phyloP scores from a whole-genome alignment of 1,140 invertebrate species.

The Magallana gigas region DNA sequence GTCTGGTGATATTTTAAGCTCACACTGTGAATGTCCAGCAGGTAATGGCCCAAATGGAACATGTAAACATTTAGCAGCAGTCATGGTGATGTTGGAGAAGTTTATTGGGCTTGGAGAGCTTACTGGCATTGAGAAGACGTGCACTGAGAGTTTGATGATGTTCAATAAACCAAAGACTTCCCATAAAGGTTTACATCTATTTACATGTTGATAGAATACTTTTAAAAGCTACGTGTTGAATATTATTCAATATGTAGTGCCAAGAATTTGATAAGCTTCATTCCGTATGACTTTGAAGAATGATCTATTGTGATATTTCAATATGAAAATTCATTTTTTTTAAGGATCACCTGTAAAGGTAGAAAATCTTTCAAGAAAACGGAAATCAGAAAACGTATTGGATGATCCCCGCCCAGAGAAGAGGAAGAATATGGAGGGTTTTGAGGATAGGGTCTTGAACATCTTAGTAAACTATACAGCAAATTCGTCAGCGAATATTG shows the following conservation, averaged over 20 bases:
- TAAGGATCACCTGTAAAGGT: conserved; percentile 51
- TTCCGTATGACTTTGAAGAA: too few relatives aligned
- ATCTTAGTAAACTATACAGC: conserved; percentile 30
- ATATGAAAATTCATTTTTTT: too few relatives aligned
- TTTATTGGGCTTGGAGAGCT: conserved; percentile 35
- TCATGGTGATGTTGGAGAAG: conserved; percentile 50
- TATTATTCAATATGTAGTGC: too few relatives aligned
- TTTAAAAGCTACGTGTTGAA: too few relatives aligned
- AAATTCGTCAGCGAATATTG: conserved; percentile 15
- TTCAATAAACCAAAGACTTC: conserved; percentile 46
- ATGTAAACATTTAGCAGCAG: conserved; percentile 56
- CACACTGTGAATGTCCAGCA: conserved; percentile 52
- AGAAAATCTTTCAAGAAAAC: conserved; percentile 39
- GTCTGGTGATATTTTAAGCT: conserved; percentile 39
- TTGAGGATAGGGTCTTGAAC: conserved; percentile 40
- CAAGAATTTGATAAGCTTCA: too few relatives aligned
- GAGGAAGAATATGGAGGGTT: conserved; percentile 37
- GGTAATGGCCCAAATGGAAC: conserved; percentile 54
- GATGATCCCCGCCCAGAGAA: conserved; percentile 50
- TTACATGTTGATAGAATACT: too few relatives aligned
- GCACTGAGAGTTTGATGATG: conserved; percentile 40
- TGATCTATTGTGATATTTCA: too few relatives aligned
- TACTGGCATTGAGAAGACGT: background rate
- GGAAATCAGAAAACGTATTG: conserved; percentile 15
- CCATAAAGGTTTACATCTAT: conserved; percentile 1